Conservation (phyloP, 1,140 invertebrate species). For the Melanaphis sacchari region DNA sequence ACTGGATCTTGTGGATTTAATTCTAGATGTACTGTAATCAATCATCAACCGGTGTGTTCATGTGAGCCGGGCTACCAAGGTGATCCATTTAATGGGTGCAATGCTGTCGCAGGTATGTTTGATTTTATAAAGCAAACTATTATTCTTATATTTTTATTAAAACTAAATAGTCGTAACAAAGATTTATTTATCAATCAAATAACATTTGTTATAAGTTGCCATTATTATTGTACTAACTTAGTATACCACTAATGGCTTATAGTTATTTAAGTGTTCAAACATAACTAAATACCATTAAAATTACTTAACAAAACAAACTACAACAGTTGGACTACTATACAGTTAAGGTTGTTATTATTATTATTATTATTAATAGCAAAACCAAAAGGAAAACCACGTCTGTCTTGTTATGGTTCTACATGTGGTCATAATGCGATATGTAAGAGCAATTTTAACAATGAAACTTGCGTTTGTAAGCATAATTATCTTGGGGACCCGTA, state of each 20-base stretch:
- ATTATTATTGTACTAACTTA: background rate
- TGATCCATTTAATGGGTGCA: slow-evolving; percentile 65
- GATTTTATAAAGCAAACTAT: background rate
- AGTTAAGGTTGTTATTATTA: slow-evolving; percentile 20
- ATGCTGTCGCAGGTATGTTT: slow-evolving; percentile 61
- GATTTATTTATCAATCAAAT: background rate
- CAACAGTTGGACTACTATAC: background rate
- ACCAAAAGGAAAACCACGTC: slow-evolving; percentile 34
- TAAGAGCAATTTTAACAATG: slow-evolving; percentile 67
- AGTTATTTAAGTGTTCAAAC: background rate
- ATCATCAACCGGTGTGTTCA: slow-evolving; percentile 65
- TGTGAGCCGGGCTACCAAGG: slow-evolving; percentile 66
- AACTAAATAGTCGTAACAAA: background rate
- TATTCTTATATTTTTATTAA: slow-evolving; percentile 23
- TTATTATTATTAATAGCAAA: slow-evolving; percentile 44
- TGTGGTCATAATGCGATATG: slow-evolving; percentile 82
- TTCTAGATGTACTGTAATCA: slow-evolving; percentile 65
- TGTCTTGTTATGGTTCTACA: slow-evolving; percentile 72
- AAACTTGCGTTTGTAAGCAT: slow-evolving; percentile 72
- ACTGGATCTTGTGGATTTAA: slow-evolving; percentile 65
- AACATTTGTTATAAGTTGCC: background rate
- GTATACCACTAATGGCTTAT: background rate
- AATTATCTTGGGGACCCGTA: slow-evolving; percentile 72
- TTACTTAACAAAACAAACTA: slow-evolving; percentile 34
- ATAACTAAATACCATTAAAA: background rate